phyloP scores from a whole-genome alignment of 2,113 vertebrate genomes.

The Smithornis capensis region DNA sequence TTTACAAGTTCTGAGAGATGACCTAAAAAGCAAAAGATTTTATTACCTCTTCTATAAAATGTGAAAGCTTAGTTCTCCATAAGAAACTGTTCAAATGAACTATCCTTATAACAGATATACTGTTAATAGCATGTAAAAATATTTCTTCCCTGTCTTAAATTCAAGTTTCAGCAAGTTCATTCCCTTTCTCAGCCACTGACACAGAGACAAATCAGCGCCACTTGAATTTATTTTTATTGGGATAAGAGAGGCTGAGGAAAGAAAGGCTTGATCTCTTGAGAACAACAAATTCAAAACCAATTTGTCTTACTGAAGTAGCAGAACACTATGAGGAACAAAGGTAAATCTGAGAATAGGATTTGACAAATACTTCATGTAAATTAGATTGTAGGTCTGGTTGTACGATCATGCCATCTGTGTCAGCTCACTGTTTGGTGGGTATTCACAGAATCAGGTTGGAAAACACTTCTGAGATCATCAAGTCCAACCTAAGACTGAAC shows the following conservation, averaged over 20 bases:
- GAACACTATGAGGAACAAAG: background rate
- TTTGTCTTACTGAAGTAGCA: background rate
- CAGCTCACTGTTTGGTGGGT: background rate
- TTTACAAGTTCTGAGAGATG: background rate
- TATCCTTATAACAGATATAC: background rate
- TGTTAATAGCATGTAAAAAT: background rate
- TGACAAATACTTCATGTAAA: background rate
- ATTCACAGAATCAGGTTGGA: background rate
- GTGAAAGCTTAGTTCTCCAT: background rate
- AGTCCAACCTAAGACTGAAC: background rate
- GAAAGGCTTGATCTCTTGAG: background rate
- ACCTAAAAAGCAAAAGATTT: background rate
- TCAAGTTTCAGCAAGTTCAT: background rate
- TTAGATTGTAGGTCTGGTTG: background rate
- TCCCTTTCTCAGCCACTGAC: background rate
- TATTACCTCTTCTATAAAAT: background rate
- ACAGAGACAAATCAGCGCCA: background rate
- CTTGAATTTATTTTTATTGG: background rate
- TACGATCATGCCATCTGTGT: background rate
- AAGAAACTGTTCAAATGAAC: background rate
- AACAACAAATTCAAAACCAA: background rate
- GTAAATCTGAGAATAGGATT: background rate
- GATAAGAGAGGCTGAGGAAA: accelerated
- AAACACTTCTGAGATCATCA: accelerated
- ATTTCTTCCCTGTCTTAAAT: background rate